A percentile compares a stretch with the other conserved stretches of the same genome.
Conservation (phyloP, 2,113 vertebrate species). For the human region GRCh38 chr2:204904501-204905000, state of each 20-base stretch:
- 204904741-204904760: background rate
- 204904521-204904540: too few species aligned
- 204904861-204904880: background rate
- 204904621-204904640: background rate
- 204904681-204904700: background rate
- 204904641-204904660: background rate
- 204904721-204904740: background rate
- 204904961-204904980: constrained; percentile 14
- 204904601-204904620: background rate
- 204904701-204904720: background rate
- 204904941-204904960: background rate
- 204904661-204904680: constrained; percentile 15
- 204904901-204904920: background rate
- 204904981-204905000: background rate
- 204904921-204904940: background rate
- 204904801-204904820: background rate
- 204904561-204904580: background rate
- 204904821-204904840: background rate
- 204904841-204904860: background rate
- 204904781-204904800: background rate
- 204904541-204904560: too few species aligned
- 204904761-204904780: background rate
- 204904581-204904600: background rate
- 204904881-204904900: background rate
- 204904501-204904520: background rate